Percentiles rank a stretch among this genome's conserved stretches.
phyloP scores from a whole-genome alignment of 2,797 vertebrate species.

The Anabacerthia variegaticeps region DNA sequence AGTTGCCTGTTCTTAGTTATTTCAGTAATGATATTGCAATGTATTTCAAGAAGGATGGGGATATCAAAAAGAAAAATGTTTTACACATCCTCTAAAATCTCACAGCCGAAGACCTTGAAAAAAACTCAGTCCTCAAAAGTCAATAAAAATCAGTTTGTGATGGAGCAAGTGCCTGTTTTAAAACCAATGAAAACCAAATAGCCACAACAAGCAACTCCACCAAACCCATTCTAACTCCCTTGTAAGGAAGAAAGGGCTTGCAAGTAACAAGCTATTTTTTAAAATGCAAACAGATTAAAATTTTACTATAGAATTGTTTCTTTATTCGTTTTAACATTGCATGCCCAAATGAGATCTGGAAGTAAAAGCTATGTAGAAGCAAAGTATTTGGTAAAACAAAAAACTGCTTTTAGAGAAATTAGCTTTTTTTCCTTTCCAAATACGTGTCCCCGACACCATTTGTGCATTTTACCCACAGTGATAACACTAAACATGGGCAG shows the following conservation, averaged over 20 bases:
- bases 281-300: accelerated
- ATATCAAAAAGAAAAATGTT: background rate
- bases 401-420: background rate
- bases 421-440: background rate
- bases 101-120: background rate
- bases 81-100: background rate
- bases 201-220: background rate
- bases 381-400: background rate
- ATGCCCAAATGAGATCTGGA: background rate
- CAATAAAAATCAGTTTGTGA: background rate
- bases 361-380: background rate
- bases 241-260: background rate
- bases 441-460: background rate
- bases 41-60: background rate
- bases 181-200: background rate
- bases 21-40: background rate
- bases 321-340: background rate
- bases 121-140: background rate
- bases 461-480: conserved; percentile 4
- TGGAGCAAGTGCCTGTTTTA: background rate
- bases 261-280: background rate
- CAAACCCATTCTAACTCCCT: background rate
- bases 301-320: background rate
- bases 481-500: conserved; percentile 27
- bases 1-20: background rate